Percentiles rank a stretch among this genome's conserved stretches.
These are phyloP conservation scores for Sebastes diploproa DNA, from an alignment of 2,797 vertebrate genomes.

Conservation along the genomic window DNA sequence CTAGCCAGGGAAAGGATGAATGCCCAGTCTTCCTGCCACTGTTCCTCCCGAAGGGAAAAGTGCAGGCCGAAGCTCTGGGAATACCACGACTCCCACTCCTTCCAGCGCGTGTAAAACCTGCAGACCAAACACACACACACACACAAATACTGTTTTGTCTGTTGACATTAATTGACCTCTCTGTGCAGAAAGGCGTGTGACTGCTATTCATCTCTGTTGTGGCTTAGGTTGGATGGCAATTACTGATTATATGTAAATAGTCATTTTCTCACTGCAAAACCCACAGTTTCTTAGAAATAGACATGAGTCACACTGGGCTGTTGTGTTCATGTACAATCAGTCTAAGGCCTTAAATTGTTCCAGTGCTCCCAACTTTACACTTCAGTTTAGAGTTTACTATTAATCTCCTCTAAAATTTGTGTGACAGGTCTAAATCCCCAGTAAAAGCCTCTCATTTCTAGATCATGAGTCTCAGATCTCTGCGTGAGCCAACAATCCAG, in stretches of 20 bases:
- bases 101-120: slow-evolving; percentile 98
- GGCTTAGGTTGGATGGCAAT: slow-evolving; percentile 6
- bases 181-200: slow-evolving; percentile 3
- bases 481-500: background rate
- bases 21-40: slow-evolving; percentile 99
- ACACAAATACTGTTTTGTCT: slow-evolving; percentile 1
- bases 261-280: slow-evolving; percentile 38
- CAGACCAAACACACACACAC: slow-evolving; percentile 22
- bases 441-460: background rate
- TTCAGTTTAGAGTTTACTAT: background rate
- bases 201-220: slow-evolving; percentile 2
- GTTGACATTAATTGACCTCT: slow-evolving; percentile 22
- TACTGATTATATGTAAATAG: slow-evolving; percentile 19
- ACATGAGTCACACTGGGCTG: slow-evolving; percentile 25
- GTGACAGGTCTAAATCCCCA: background rate
- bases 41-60: slow-evolving; percentile 95
- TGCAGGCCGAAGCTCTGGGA: slow-evolving; percentile 98
- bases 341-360: background rate
- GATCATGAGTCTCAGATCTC: slow-evolving; percentile 17
- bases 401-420: background rate
- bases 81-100: slow-evolving; percentile 99
- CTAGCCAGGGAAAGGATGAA: slow-evolving; percentile 97
- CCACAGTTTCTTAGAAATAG: slow-evolving; percentile 15
- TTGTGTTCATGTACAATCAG: background rate
- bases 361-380: background rate